Conservation (phyloP, 2,888 invertebrate genomes). For the Nephrotoma appendiculata region DNA sequence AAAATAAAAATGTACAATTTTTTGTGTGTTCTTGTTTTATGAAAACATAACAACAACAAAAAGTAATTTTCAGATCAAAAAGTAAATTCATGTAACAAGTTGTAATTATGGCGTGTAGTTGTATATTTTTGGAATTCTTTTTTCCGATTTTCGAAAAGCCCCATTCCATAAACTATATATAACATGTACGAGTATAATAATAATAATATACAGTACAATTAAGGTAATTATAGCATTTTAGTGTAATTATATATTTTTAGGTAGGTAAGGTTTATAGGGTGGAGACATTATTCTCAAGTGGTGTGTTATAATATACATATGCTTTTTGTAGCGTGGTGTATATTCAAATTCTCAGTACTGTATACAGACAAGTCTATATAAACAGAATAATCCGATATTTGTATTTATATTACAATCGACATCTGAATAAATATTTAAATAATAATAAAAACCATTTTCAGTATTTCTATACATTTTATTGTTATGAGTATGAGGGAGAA, state of each 20-base stretch:
- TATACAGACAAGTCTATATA: neutral
- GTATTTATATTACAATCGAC: slow-evolving; percentile 1
- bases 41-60: neutral
- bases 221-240: neutral
- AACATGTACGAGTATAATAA: neutral
- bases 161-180: neutral
- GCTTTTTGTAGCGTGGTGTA: neutral
- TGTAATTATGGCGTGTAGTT: neutral
- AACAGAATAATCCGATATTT: neutral
- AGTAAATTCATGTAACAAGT: neutral
- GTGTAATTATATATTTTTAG: neutral
- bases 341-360: neutral
- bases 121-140: neutral
- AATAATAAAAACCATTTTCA: neutral
- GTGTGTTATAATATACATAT: neutral
- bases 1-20: neutral
- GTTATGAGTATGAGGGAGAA: neutral
- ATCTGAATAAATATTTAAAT: slow-evolving; percentile 4
- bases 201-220: neutral
- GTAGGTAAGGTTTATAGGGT: neutral
- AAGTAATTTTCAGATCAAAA: neutral
- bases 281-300: neutral
- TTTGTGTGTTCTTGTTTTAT: neutral
- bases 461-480: neutral
- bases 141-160: neutral